A percentile compares a stretch with the other conserved stretches of the same genome.
phyloP scores from a whole-genome alignment of 2,888 invertebrate genomes.

The Helleia helle region DNA sequence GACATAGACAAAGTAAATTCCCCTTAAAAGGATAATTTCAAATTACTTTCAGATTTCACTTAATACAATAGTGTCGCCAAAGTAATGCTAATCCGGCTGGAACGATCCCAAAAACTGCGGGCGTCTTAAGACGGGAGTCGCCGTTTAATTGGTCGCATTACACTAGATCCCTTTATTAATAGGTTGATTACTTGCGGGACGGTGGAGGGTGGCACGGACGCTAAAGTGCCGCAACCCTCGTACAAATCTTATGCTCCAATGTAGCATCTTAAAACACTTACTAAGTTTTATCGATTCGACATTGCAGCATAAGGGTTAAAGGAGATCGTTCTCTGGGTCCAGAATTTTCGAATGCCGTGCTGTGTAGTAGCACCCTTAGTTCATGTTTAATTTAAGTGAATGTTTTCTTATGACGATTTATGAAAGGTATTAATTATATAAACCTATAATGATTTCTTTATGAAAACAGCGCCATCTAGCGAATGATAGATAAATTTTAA shows the following conservation, averaged over 20 bases:
- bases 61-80: constrained; percentile 35
- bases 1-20: background rate
- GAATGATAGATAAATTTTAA: too few relatives aligned
- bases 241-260: constrained; percentile 35
- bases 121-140: constrained; percentile 63
- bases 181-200: constrained; percentile 68
- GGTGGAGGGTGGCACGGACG: constrained; percentile 26
- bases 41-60: constrained; percentile 19
- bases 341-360: too few relatives aligned
- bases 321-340: too few relatives aligned
- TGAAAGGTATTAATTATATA: too few relatives aligned
- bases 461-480: too few relatives aligned
- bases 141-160: constrained; percentile 70
- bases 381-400: too few relatives aligned
- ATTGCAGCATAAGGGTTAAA: too few relatives aligned
- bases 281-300: background rate
- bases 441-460: too few relatives aligned
- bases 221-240: constrained; percentile 20
- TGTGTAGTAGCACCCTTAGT: too few relatives aligned
- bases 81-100: constrained; percentile 59
- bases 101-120: constrained; percentile 68
- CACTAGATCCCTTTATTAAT: constrained; percentile 67
- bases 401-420: too few relatives aligned
- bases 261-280: constrained; percentile 33
- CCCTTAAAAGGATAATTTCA: background rate